phyloP scores from a whole-genome alignment of 2,797 vertebrate species.

The Propithecus deckenii region DNA sequence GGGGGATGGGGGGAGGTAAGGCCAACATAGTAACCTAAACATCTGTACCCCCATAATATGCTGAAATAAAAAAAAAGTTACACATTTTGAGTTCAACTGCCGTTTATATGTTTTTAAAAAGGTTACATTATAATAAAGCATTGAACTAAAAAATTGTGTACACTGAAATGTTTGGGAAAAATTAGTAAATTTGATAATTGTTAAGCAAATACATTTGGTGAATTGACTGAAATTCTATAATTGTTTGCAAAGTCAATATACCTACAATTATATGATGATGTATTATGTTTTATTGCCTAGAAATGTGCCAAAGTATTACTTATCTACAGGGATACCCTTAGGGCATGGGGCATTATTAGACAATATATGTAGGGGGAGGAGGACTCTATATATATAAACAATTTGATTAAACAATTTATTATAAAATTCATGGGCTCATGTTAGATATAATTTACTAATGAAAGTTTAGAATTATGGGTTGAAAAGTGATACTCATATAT shows the following conservation, averaged over 20 bases:
- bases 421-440: neutral
- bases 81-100: neutral
- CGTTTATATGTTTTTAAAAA: neutral
- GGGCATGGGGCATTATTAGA: too few species aligned
- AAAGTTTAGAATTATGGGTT: neutral
- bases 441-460: neutral
- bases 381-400: neutral
- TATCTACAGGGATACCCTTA: neutral
- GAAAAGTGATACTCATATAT: neutral
- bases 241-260: neutral
- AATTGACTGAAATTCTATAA: neutral
- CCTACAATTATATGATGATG: neutral
- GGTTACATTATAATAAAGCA: neutral
- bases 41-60: too few species aligned
- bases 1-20: too few species aligned
- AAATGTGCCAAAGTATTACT: neutral
- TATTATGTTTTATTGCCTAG: neutral
- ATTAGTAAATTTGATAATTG: neutral
- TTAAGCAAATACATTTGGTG: neutral
- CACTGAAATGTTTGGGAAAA: neutral
- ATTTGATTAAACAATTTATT: neutral
- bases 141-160: neutral
- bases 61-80: neutral
- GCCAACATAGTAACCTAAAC: too few species aligned
- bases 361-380: neutral